These are phyloP conservation scores for Larimichthys crocea DNA, from an alignment of 2,113 vertebrate species.

Conservation along the genomic window DNA sequence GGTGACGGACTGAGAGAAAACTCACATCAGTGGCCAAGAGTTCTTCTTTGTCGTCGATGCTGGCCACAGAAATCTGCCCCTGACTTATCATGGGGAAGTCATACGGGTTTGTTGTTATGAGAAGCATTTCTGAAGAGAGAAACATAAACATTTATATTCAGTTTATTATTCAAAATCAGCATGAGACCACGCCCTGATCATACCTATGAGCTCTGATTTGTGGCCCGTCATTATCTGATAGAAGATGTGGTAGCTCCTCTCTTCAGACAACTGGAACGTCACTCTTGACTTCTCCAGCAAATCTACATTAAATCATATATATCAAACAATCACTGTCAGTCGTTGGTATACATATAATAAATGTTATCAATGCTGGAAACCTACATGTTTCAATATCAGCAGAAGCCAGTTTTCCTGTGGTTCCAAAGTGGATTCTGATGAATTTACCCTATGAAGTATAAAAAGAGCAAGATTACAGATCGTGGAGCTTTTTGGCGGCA, in stretches of 20 bases:
- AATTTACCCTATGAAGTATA: constrained; percentile 73
- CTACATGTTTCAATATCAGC: constrained; percentile 81
- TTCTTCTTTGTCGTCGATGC: constrained; percentile 79
- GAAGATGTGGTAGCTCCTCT: constrained; percentile 83
- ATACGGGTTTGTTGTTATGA: constrained; percentile 80
- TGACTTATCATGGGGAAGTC: constrained; percentile 80
- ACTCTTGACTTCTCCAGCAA: constrained; percentile 82
- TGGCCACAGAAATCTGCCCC: constrained; percentile 78
- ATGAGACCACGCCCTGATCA: rapidly evolving
- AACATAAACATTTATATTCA: not conserved
- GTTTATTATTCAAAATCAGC: not conserved
- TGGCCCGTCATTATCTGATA: constrained; percentile 78
- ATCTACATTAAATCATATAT: constrained; percentile 57
- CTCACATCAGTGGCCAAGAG: constrained; percentile 75
- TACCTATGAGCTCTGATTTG: constrained; percentile 79
- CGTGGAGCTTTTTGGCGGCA: no score
- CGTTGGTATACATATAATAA: rapidly evolving
- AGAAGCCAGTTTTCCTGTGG: constrained; percentile 78
- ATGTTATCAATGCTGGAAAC: constrained; percentile 1
- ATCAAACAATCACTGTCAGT: not conserved
- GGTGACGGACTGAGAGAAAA: no score
- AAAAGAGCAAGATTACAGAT: not conserved
- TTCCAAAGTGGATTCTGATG: constrained; percentile 80
- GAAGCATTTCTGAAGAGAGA: constrained; percentile 72
- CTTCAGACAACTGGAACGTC: constrained; percentile 76